These are phyloP conservation scores for Syndactyla subalaris DNA, from an alignment of 2,797 vertebrate species.

Conservation along the genomic window DNA sequence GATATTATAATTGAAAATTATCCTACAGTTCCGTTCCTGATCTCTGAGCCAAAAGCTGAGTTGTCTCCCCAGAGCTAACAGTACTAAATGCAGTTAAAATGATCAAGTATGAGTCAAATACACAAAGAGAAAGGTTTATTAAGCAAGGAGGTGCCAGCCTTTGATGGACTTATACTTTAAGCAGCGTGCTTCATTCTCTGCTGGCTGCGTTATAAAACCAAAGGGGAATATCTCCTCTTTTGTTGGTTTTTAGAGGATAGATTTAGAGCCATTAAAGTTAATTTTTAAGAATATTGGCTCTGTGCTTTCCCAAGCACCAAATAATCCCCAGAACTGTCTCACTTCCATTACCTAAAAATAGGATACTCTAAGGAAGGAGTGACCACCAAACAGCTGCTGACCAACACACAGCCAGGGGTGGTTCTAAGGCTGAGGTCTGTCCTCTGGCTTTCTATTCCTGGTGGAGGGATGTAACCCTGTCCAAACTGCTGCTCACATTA, in stretches of 20 bases:
- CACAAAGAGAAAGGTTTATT: constrained; percentile 47
- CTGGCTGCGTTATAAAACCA: background rate
- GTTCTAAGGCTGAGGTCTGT: background rate
- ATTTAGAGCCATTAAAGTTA: background rate
- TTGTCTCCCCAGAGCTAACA: constrained; percentile 34
- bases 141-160: constrained; percentile 14
- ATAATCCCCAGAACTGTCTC: background rate
- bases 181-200: background rate
- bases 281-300: background rate
- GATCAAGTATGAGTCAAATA: constrained; percentile 43
- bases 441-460: background rate
- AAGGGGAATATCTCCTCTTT: constrained; percentile 8
- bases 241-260: background rate
- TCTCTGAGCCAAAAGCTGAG: constrained; percentile 44
- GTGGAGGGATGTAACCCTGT: background rate
- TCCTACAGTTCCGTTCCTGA: constrained; percentile 2
- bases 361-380: background rate
- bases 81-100: constrained; percentile 23
- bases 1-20: constrained; percentile 48
- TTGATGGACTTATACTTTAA: constrained; percentile 26
- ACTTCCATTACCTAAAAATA: background rate
- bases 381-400: background rate
- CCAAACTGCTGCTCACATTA: background rate
- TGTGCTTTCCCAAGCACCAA: background rate
- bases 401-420: accelerated